Conservation (phyloP, 2,888 invertebrate genomes). For the Drosophila testacea region DNA sequence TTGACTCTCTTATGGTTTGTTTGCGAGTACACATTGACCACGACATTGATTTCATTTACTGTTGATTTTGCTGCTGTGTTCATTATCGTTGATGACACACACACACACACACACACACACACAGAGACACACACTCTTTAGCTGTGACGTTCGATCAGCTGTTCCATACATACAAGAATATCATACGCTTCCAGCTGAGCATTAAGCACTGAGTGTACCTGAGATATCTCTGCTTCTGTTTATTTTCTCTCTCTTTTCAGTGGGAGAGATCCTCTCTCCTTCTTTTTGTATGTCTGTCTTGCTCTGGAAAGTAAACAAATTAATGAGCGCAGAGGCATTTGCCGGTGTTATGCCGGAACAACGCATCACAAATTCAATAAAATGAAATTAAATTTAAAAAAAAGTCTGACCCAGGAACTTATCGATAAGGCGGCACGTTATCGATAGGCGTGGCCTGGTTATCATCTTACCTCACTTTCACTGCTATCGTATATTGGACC, state of each 20-base stretch:
- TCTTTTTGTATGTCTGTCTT: background rate
- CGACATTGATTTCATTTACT: constrained; percentile 37
- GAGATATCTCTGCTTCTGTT: background rate
- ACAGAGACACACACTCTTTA: constrained; percentile 2
- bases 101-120: background rate
- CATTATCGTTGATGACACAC: constrained; percentile 30
- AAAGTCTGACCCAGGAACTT: background rate
- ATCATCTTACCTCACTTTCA: constrained; percentile 20
- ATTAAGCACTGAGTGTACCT: background rate
- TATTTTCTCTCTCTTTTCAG: background rate
- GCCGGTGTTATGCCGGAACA: constrained; percentile 23
- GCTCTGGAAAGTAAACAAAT: constrained; percentile 18
- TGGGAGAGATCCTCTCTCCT: background rate
- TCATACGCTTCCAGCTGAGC: background rate
- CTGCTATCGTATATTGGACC: constrained; percentile 1
- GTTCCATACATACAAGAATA: background rate
- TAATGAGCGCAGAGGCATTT: background rate
- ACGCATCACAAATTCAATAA: constrained; percentile 10
- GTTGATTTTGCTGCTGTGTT: constrained; percentile 11
- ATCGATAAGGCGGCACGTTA: constrained; percentile 22
- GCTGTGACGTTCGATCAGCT: constrained; percentile 25
- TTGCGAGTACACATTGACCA: constrained; percentile 39
- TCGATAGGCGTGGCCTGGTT: constrained; percentile 7
- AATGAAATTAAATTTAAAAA: background rate
- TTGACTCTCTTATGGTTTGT: constrained; percentile 35